phyloP scores from a whole-genome alignment of 2,888 invertebrate species.

The Xanthia icteritia region DNA sequence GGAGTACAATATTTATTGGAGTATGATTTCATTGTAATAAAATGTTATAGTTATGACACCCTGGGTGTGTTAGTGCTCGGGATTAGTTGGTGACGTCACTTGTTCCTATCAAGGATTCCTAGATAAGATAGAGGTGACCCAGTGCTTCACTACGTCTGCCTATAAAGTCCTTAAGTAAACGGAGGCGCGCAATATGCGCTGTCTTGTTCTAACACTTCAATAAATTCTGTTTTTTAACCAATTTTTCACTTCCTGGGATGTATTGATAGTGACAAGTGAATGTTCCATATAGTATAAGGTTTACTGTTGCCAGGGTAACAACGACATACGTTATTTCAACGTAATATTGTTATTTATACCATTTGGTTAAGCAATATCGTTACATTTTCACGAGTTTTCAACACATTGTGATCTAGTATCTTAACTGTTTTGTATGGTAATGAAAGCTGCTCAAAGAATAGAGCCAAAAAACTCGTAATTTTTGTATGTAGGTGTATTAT shows the following conservation, averaged over 20 bases:
- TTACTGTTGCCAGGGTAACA: constrained; percentile 36
- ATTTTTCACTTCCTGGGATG: background rate
- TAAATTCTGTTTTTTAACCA: background rate
- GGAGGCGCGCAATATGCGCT: background rate
- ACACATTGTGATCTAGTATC: constrained; percentile 45
- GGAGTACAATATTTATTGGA: constrained; percentile 51
- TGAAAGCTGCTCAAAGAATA: constrained; percentile 74
- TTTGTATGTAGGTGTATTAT: constrained; percentile 29
- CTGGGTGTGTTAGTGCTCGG: constrained; percentile 44
- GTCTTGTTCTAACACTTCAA: background rate
- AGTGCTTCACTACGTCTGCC: background rate
- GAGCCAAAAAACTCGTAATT: constrained; percentile 71
- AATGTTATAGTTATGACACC: constrained; percentile 40
- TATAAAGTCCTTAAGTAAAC: background rate
- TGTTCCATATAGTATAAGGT: constrained; percentile 38
- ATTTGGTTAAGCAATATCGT: constrained; percentile 36
- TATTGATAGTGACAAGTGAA: constrained; percentile 3
- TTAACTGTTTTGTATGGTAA: constrained; percentile 35
- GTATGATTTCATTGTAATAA: constrained; percentile 42
- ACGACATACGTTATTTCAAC: constrained; percentile 53
- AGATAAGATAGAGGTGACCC: background rate
- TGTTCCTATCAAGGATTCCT: constrained; percentile 14
- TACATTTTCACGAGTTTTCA: constrained; percentile 48
- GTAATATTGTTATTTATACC: constrained; percentile 43
- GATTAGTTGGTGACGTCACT: constrained; percentile 20